These are phyloP conservation scores for Electrophaes corylata DNA, from an alignment of 2,888 invertebrate genomes.

Conservation along the genomic window DNA sequence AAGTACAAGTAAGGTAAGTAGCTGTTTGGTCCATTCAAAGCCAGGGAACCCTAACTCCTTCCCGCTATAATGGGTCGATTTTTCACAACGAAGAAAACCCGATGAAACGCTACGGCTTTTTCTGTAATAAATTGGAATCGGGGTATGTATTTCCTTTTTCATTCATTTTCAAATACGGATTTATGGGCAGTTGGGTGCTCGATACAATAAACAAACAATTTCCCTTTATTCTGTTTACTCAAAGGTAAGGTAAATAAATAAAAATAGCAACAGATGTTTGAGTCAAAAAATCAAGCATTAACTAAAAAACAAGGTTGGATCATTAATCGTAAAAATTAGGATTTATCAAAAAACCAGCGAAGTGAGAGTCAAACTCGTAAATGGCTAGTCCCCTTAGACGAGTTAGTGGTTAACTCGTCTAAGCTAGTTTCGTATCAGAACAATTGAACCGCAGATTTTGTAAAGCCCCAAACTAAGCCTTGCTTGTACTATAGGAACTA, in stretches of 20 bases:
- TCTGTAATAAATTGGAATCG: slow-evolving; percentile 65
- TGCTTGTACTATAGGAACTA: no score
- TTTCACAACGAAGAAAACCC: slow-evolving; percentile 73
- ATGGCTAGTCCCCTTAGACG: no score
- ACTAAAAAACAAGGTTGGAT: background rate
- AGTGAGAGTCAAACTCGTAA: no score
- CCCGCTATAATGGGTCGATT: slow-evolving; percentile 73
- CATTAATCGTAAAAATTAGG: background rate
- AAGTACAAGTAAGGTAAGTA: no score
- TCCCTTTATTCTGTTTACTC: slow-evolving; percentile 36
- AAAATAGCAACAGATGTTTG: slow-evolving; percentile 25
- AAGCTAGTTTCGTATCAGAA: no score
- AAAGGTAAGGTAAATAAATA: slow-evolving; percentile 27
- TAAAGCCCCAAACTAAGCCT: no score
- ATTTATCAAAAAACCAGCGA: background rate
- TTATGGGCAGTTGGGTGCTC: slow-evolving; percentile 40
- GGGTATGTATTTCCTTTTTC: slow-evolving; percentile 59
- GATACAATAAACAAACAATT: slow-evolving; percentile 45
- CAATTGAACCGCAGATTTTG: no score
- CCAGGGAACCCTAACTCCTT: slow-evolving; percentile 21
- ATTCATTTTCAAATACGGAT: slow-evolving; percentile 46
- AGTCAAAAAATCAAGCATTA: background rate
- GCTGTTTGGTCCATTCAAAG: background rate
- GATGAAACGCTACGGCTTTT: slow-evolving; percentile 65
- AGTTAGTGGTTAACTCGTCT: no score